A percentile compares a stretch with the other conserved stretches of the same genome.
These are phyloP conservation scores for Syngnathus scovelli DNA, from an alignment of 2,113 vertebrate species.

Conservation along the genomic window DNA sequence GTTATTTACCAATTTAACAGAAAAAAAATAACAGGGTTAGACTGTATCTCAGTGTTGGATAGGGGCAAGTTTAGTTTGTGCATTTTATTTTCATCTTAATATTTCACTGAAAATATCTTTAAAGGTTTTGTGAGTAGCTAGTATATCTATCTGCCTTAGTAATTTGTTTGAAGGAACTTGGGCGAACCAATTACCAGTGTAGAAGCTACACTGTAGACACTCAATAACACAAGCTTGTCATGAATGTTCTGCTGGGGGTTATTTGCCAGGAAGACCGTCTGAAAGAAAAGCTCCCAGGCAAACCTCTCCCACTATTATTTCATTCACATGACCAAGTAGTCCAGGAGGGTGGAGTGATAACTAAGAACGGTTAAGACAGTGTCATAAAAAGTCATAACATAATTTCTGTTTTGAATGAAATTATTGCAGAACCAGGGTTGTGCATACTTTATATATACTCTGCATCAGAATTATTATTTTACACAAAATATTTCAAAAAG, in stretches of 20 bases:
- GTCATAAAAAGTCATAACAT: background rate
- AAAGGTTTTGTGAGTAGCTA: background rate
- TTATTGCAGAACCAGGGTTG: background rate
- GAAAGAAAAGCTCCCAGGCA: background rate
- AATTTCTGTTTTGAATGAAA: background rate
- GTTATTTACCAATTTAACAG: too few species aligned
- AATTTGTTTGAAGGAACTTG: background rate
- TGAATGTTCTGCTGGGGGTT: background rate
- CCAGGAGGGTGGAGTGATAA: background rate
- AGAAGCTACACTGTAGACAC: too few species aligned
- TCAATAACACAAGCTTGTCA: background rate
- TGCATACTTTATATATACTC: background rate
- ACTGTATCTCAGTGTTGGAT: too few species aligned
- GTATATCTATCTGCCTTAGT: background rate
- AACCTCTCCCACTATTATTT: background rate
- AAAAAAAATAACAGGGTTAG: too few species aligned
- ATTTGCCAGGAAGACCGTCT: background rate
- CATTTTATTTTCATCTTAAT: background rate
- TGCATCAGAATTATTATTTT: background rate
- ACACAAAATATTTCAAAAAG: background rate
- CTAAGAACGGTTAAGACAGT: background rate
- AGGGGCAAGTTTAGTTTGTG: too few species aligned
- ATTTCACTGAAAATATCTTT: background rate
- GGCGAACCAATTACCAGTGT: background rate
- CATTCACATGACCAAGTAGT: background rate